Conservation (phyloP, 1,140 invertebrate genomes). For the Maconellicoccus hirsutus region DNA sequence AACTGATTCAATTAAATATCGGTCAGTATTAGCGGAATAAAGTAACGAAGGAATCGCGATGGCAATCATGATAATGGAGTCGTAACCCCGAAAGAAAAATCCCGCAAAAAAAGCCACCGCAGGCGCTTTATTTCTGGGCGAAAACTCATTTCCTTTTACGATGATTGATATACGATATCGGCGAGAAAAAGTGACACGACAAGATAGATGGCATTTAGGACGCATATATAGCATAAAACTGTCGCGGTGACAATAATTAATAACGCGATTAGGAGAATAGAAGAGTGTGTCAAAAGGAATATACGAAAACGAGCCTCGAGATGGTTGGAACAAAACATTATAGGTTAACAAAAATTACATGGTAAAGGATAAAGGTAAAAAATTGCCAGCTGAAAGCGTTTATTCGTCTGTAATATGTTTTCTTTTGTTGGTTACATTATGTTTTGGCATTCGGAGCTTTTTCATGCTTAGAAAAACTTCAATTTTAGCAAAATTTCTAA, state of each 20-base stretch:
- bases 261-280: neutral
- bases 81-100: neutral
- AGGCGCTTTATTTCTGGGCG: neutral
- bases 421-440: neutral
- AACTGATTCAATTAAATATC: no score
- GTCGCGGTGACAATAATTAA: conserved; percentile 3
- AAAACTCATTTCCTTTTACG: conserved; percentile 9
- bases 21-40: no score
- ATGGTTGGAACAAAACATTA: neutral
- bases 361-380: neutral
- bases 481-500: no score
- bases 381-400: neutral
- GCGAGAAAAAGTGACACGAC: neutral
- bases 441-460: no score
- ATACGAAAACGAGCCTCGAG: neutral
- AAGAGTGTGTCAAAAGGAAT: no score
- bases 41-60: no score
- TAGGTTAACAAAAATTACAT: conserved; percentile 5
- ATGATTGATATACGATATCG: conserved; percentile 9
- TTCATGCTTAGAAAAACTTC: no score
- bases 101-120: neutral
- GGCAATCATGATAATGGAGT: neutral
- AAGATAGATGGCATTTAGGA: conserved; percentile 1
- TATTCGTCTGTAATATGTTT: neutral
- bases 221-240: neutral